A percentile compares a stretch with the other conserved stretches of the same genome.
phyloP scores from a whole-genome alignment of 2,113 vertebrate species.

The Rana temporaria region DNA sequence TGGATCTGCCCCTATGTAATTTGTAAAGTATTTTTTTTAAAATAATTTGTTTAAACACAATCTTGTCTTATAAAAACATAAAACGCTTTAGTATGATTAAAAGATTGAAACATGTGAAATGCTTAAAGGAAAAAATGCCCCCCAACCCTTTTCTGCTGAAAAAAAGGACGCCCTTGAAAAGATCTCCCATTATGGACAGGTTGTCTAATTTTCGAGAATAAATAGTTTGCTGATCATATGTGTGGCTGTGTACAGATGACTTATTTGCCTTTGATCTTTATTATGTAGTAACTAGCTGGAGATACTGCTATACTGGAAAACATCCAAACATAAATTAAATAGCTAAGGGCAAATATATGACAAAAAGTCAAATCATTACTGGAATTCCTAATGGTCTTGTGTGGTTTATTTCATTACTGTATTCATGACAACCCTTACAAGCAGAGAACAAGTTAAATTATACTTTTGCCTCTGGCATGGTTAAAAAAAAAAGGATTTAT shows the following conservation, averaged over 20 bases:
- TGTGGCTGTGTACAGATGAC: conserved; percentile 4
- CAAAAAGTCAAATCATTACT: conserved; percentile 56
- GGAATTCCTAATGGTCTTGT: conserved; percentile 51
- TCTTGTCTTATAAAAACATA: no score
- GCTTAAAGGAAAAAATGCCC: no score
- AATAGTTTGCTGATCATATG: conserved; percentile 32
- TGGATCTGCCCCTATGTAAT: no score
- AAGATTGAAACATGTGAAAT: no score
- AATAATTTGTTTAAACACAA: no score
- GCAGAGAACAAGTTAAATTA: conserved; percentile 40
- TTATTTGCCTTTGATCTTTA: conserved; percentile 39
- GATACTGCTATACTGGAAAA: conserved; percentile 44
- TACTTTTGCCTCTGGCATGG: conserved; percentile 33
- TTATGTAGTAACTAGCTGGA: conserved; percentile 13
- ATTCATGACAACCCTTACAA: conserved; percentile 49
- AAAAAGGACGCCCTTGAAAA: not conserved
- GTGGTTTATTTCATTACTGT: conserved; percentile 54
- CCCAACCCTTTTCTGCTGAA: no score
- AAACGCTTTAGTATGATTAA: no score
- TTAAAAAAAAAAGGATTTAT: conserved; percentile 18
- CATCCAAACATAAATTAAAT: conserved; percentile 50
- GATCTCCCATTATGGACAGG: not conserved
- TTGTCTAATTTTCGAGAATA: conserved; percentile 29
- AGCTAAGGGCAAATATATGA: conserved; percentile 52
- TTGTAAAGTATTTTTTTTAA: no score